These are phyloP conservation scores for Prochilodus magdalenae DNA, from an alignment of 2,113 vertebrate species.

Conservation along the genomic window DNA sequence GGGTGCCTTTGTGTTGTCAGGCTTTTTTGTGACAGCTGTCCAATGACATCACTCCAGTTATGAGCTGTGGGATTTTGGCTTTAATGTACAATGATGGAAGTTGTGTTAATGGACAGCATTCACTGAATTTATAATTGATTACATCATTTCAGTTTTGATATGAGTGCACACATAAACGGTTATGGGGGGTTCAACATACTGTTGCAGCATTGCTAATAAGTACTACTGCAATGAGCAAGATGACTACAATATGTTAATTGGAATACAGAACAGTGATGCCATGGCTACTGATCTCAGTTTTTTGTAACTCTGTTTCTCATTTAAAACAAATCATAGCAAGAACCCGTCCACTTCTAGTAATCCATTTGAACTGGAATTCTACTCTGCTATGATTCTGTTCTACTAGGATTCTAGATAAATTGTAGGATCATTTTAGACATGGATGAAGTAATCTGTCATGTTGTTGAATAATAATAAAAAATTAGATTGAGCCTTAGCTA, in stretches of 20 bases:
- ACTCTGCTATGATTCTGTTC: background rate
- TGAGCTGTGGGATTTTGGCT: constrained; percentile 1
- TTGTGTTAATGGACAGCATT: constrained; percentile 8
- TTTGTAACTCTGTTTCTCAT: constrained; percentile 19
- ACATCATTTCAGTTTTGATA: constrained; percentile 12
- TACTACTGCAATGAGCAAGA: constrained; percentile 26
- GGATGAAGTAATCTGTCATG: constrained; percentile 65
- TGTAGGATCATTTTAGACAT: constrained; percentile 56
- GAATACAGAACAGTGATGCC: constrained; percentile 11
- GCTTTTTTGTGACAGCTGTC: constrained; percentile 24
- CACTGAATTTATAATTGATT: background rate
- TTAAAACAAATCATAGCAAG: constrained; percentile 3
- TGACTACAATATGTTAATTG: background rate
- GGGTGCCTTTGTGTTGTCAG: constrained; percentile 3
- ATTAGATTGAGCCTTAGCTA: constrained; percentile 39
- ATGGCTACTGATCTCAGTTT: constrained; percentile 33
- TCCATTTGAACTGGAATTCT: constrained; percentile 25
- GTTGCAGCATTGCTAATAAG: constrained; percentile 9
- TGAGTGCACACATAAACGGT: no score
- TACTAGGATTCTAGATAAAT: background rate
- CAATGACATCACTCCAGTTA: constrained; percentile 24
- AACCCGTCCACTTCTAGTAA: constrained; percentile 6
- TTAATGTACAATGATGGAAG: constrained; percentile 13
- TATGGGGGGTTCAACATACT: background rate
- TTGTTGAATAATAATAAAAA: no score